These are phyloP conservation scores for Centrocercus urophasianus DNA, from an alignment of 2,113 vertebrate genomes.

Conservation along the genomic window DNA sequence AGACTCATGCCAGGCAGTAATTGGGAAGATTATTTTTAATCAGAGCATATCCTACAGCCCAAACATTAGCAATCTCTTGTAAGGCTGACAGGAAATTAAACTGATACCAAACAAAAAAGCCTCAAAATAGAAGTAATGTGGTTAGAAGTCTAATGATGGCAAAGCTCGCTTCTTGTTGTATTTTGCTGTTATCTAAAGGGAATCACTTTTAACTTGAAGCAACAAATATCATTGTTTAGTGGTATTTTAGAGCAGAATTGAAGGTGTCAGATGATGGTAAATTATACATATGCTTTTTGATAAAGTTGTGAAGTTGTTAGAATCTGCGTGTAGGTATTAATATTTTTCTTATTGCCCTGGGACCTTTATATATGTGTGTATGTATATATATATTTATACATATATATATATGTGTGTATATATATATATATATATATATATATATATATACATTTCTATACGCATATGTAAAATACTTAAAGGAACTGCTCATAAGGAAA, in stretches of 20 bases:
- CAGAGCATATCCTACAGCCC: constrained; percentile 83
- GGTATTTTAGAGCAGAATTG: constrained; percentile 40
- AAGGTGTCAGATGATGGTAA: constrained; percentile 20
- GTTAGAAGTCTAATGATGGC: constrained; percentile 70
- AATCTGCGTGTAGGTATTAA: background rate
- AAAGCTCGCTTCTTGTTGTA: constrained; percentile 56
- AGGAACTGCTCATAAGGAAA: background rate
- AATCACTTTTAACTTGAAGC: constrained; percentile 48
- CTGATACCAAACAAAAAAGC: constrained; percentile 76
- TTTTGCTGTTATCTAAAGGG: constrained; percentile 59
- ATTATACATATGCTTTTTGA: background rate
- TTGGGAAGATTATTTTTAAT: constrained; percentile 88
- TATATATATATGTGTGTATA: background rate
- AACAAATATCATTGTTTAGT: constrained; percentile 70
- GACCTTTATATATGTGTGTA: background rate
- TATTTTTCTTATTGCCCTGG: background rate
- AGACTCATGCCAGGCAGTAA: constrained; percentile 77
- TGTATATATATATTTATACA: no score
- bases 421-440: no score
- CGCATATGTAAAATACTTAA: background rate
- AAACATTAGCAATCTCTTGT: constrained; percentile 81
- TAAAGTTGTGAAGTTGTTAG: background rate
- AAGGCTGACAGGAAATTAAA: constrained; percentile 85
- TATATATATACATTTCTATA: background rate
- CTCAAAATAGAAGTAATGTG: constrained; percentile 64